Conservation (phyloP, 2,797 vertebrate species). For the Siniperca obscura region DNA sequence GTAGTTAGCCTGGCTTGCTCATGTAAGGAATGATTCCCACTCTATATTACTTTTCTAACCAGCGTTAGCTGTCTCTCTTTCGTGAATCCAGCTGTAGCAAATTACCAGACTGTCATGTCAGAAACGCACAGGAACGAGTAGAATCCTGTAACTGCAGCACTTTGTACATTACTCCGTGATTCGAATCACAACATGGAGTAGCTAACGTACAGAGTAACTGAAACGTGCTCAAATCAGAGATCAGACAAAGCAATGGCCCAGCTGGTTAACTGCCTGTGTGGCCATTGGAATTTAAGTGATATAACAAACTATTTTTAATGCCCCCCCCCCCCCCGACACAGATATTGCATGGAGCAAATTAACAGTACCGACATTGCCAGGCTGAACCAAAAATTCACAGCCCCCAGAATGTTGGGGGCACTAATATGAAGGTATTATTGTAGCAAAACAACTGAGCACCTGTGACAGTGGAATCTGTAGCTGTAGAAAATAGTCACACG, state of each 20-base stretch:
- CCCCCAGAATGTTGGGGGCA: not conserved
- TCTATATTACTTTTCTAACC: not conserved
- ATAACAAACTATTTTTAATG: not conserved
- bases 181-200: not conserved
- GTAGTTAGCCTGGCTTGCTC: not conserved
- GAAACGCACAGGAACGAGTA: too few relatives aligned
- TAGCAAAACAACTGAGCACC: too few relatives aligned
- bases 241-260: not conserved
- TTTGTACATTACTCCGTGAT: not conserved
- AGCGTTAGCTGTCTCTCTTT: not conserved
- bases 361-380: not conserved
- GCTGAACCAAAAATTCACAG: not conserved
- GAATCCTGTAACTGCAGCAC: not conserved
- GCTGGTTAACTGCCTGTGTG: not conserved
- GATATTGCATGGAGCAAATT: slow-evolving; percentile 15
- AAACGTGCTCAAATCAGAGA: not conserved
- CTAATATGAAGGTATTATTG: too few relatives aligned
- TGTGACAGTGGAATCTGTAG: too few relatives aligned
- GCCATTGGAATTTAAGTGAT: not conserved
- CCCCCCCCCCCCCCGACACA: not conserved
- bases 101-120: not conserved
- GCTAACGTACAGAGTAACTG: not conserved
- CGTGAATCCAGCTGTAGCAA: too few relatives aligned
- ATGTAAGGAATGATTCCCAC: not conserved
- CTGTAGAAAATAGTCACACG: too few relatives aligned